Conservation (phyloP, 2,113 vertebrate genomes). For the Phrynocephalus versicolor region DNA sequence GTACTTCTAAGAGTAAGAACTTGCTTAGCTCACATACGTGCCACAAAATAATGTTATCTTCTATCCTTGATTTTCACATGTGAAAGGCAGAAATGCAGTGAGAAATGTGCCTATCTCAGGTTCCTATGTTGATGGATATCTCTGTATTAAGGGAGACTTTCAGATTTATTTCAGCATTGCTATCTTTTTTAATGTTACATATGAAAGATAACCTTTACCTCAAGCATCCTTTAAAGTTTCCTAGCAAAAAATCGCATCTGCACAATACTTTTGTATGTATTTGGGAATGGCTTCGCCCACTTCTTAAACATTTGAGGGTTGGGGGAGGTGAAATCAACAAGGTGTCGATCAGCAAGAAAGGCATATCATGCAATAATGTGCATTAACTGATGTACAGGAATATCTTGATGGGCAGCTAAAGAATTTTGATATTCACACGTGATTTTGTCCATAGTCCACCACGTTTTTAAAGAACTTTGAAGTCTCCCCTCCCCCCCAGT, state of each 20-base stretch:
- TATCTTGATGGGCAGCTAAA: background rate
- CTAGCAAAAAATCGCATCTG: background rate
- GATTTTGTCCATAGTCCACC: background rate
- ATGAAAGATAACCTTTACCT: background rate
- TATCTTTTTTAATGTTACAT: background rate
- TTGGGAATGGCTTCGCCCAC: background rate
- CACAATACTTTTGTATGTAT: background rate
- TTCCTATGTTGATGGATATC: background rate
- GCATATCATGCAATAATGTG: background rate
- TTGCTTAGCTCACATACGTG: background rate
- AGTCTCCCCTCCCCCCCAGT: background rate
- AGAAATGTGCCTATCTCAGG: background rate
- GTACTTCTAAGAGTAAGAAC: background rate
- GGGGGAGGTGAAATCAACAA: too few species aligned
- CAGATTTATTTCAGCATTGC: background rate
- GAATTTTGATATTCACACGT: background rate
- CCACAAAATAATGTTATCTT: background rate
- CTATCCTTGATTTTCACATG: background rate
- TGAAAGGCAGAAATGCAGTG: background rate
- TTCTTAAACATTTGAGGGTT: background rate
- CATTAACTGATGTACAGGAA: background rate
- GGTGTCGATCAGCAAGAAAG: background rate
- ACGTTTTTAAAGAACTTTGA: background rate
- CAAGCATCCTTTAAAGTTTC: background rate
- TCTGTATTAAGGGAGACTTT: background rate